phyloP scores from a whole-genome alignment of 2,888 invertebrate species.

The Leptinotarsa peninsularis region DNA sequence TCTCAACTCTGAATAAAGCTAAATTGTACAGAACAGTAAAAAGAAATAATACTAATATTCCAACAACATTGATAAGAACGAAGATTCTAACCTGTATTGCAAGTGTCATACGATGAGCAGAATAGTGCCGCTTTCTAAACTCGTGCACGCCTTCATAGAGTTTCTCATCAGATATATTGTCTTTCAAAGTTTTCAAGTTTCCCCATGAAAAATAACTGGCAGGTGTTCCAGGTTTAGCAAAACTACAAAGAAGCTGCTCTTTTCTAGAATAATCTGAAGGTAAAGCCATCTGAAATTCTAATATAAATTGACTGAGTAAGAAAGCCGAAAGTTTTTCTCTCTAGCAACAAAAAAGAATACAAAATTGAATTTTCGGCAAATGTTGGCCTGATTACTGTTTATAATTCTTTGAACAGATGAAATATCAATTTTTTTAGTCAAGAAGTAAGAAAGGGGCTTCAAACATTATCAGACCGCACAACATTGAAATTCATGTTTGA shows the following conservation, averaged over 20 bases:
- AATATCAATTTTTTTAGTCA: no score
- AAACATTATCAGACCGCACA: no score
- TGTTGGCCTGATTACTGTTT: no score
- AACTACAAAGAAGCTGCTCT: constrained; percentile 79
- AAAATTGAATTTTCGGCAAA: no score
- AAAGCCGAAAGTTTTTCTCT: background rate
- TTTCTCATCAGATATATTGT: constrained; percentile 75
- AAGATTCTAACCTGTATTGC: constrained; percentile 76
- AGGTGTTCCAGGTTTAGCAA: constrained; percentile 79
- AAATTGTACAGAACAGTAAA: no score
- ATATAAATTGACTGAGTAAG: background rate
- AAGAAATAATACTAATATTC: no score
- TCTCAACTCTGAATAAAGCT: no score
- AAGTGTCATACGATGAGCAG: constrained; percentile 89
- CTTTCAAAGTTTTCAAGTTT: constrained; percentile 79
- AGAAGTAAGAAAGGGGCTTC: no score
- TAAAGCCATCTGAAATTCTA: constrained; percentile 85
- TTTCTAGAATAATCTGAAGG: constrained; percentile 81
- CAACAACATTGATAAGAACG: background rate
- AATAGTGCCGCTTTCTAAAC: constrained; percentile 83
- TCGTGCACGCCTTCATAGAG: constrained; percentile 79
- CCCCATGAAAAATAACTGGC: constrained; percentile 89
- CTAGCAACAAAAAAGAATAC: no score
- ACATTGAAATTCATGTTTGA: no score
- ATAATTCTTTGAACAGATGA: no score